A percentile compares a stretch with the other conserved stretches of the same genome.
Conservation (phyloP, 1,140 invertebrate genomes). For the Drosophila insularis region DNA sequence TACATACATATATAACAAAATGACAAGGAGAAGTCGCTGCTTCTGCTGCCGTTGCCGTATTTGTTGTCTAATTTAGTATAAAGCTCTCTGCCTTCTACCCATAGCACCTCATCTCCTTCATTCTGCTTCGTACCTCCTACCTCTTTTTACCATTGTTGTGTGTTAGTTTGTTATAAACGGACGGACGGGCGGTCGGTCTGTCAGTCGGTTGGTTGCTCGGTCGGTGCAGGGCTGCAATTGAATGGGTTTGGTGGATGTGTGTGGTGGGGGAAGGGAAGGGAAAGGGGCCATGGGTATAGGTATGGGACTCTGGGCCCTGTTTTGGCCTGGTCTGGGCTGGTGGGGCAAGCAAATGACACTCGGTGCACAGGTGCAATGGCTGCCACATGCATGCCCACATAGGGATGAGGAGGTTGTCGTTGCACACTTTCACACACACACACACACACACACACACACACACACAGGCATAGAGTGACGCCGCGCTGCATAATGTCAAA, state of each 20-base stretch:
- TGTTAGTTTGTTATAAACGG: slow-evolving; percentile 9
- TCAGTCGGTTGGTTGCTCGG: too few relatives aligned
- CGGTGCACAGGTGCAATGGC: slow-evolving; percentile 17
- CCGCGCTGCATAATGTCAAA: slow-evolving; percentile 5
- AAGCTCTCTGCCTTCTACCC: background rate
- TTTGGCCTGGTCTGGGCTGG: background rate
- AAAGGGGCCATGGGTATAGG: background rate
- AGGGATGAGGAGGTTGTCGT: background rate
- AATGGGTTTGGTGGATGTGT: background rate
- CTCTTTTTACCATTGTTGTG: slow-evolving; percentile 1
- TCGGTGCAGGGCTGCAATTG: slow-evolving; percentile 3
- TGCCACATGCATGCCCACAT: slow-evolving; percentile 8
- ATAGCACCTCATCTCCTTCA: background rate
- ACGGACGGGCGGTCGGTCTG: too few relatives aligned
- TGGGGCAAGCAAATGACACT: slow-evolving; percentile 17
- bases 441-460: too few relatives aligned
- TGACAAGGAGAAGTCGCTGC: slow-evolving; percentile 5
- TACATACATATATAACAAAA: background rate
- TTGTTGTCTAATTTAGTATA: slow-evolving; percentile 11
- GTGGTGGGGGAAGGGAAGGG: background rate
- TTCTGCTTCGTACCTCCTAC: background rate
- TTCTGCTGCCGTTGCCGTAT: background rate
- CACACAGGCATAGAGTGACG: background rate
- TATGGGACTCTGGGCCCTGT: background rate
- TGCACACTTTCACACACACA: background rate